These are phyloP conservation scores for Harpagifer antarcticus DNA, from an alignment of 2,797 vertebrate species.

Conservation along the genomic window DNA sequence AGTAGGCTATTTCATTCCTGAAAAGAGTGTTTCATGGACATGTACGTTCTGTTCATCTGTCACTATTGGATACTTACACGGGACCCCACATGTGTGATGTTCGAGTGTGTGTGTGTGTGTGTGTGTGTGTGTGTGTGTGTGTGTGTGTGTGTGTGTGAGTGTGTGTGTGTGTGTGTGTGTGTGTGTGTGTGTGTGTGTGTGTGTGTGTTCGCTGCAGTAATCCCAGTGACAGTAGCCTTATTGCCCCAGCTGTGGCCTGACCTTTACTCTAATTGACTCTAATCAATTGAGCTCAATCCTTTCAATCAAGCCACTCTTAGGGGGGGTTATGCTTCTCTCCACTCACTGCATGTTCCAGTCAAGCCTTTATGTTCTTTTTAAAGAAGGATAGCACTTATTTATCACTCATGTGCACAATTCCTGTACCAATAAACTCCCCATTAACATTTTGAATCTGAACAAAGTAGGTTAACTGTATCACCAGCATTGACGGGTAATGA, in stretches of 20 bases:
- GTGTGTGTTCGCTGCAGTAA: slow-evolving; percentile 25
- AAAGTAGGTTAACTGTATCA: not conserved
- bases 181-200: too few relatives aligned
- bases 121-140: not conserved
- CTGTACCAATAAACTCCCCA: not conserved
- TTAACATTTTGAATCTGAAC: not conserved
- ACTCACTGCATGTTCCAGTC: slow-evolving; percentile 42
- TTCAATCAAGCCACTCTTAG: slow-evolving; percentile 46
- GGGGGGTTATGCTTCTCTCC: slow-evolving; percentile 35
- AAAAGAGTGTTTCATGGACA: slow-evolving; percentile 15
- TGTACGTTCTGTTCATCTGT: slow-evolving; percentile 13
- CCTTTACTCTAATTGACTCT: slow-evolving; percentile 79
- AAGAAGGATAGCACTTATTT: slow-evolving; percentile 11
- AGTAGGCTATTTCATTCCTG: too few relatives aligned
- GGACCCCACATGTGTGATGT: not conserved
- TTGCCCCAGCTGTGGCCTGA: slow-evolving; percentile 69
- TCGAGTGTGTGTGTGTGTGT: not conserved
- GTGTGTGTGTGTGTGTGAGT: too few relatives aligned
- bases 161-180: too few relatives aligned
- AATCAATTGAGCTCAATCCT: slow-evolving; percentile 70
- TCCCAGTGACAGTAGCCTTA: slow-evolving; percentile 47
- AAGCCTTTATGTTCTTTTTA: slow-evolving; percentile 21
- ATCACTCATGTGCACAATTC: not conserved
- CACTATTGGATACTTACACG: slow-evolving; percentile 1
- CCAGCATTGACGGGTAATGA: too few relatives aligned